Percentiles rank a stretch among this genome's conserved stretches.
phyloP scores from a whole-genome alignment of 2,113 vertebrate genomes.

The Hystrix brachyura region DNA sequence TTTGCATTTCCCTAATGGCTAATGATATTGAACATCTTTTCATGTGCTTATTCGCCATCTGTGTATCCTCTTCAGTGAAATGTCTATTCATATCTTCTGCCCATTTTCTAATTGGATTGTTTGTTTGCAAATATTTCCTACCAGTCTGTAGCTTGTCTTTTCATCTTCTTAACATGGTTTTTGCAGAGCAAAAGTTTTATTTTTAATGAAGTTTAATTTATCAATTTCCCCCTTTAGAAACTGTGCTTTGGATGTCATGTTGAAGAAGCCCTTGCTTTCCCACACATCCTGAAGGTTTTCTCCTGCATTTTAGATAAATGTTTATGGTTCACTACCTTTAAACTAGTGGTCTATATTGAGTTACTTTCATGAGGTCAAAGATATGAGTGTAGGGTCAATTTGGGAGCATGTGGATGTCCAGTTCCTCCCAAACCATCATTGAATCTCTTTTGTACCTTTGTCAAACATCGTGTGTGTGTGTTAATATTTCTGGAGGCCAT shows the following conservation, averaged over 20 bases:
- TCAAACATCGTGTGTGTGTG: background rate
- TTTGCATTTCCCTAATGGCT: constrained; percentile 61
- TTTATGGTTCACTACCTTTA: background rate
- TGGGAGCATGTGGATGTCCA: background rate
- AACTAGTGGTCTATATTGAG: background rate
- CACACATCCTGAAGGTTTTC: background rate
- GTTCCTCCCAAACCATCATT: background rate
- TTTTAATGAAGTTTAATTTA: constrained; percentile 41
- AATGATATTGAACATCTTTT: constrained; percentile 61
- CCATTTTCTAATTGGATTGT: constrained; percentile 67
- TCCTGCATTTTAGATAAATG: background rate
- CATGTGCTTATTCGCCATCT: constrained; percentile 57
- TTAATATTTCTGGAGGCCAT: background rate
- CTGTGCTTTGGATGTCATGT: background rate
- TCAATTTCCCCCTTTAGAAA: constrained; percentile 1
- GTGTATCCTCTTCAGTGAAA: constrained; percentile 47
- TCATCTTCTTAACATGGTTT: constrained; percentile 26
- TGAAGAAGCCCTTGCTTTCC: background rate
- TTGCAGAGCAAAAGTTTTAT: constrained; percentile 22
- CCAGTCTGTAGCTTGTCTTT: constrained; percentile 51
- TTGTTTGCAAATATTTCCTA: constrained; percentile 66
- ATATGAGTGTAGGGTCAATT: background rate
- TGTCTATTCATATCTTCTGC: constrained; percentile 57
- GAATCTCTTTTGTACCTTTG: background rate
- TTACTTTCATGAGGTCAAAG: background rate